A percentile compares a stretch with the other conserved stretches of the same genome.
Conservation (phyloP, 2,888 invertebrate genomes). For the Lacanobia oleracea region DNA sequence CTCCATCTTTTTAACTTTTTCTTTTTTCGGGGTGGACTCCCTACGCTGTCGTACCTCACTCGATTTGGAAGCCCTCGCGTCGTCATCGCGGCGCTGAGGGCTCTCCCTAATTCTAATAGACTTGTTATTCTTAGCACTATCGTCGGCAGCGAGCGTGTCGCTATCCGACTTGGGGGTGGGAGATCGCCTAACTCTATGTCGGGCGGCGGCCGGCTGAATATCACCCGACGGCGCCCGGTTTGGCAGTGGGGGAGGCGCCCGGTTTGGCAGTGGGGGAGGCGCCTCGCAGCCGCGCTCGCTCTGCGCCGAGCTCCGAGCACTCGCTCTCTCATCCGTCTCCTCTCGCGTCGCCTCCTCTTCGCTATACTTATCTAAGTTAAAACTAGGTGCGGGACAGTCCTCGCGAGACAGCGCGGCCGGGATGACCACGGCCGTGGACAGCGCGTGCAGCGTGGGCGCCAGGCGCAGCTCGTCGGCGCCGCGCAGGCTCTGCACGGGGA, state of each 20-base stretch:
- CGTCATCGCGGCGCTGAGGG: constrained; percentile 48
- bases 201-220: constrained; percentile 79
- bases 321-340: constrained; percentile 65
- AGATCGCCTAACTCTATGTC: constrained; percentile 81
- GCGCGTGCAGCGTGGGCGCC: constrained; percentile 68
- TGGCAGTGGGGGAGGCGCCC: constrained; percentile 81
- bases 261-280: constrained; percentile 81
- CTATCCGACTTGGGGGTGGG: constrained; percentile 81
- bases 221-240: constrained; percentile 78
- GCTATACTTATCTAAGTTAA: constrained; percentile 67
- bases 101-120: constrained; percentile 60
- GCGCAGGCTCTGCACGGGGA: constrained; percentile 80
- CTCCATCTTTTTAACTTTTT: constrained; percentile 49
- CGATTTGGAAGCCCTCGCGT: constrained; percentile 40
- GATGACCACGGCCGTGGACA: constrained; percentile 42
- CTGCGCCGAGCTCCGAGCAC: constrained; percentile 64
- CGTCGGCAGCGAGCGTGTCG: constrained; percentile 72
- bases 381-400: constrained; percentile 40
- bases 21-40: constrained; percentile 48
- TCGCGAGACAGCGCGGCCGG: constrained; percentile 43
- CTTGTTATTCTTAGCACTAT: constrained; percentile 76
- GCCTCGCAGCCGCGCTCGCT: constrained; percentile 71
- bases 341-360: constrained; percentile 65
- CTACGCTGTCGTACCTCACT: constrained; percentile 42
- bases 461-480: constrained; percentile 24